phyloP scores from a whole-genome alignment of 1,140 invertebrate species.

The Papilio dardanus region DNA sequence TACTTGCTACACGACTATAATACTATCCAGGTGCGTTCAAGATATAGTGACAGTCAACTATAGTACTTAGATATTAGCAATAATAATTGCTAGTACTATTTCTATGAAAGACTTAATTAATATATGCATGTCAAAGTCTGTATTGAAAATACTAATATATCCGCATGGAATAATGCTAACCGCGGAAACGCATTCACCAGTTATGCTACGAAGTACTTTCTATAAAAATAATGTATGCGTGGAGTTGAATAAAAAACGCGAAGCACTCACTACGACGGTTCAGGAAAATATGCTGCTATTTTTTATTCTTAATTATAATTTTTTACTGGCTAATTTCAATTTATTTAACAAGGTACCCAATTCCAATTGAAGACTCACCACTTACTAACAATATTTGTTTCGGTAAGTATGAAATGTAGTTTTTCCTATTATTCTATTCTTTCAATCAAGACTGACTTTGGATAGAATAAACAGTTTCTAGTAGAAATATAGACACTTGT shows the following conservation, averaged over 20 bases:
- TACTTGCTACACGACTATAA: too few species aligned
- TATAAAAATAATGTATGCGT: constrained; percentile 24
- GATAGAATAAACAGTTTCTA: too few species aligned
- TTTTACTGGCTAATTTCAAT: neutral
- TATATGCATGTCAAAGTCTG: constrained; percentile 56
- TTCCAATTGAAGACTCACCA: too few species aligned
- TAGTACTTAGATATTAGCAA: too few species aligned
- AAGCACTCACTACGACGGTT: neutral
- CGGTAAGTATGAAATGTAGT: too few species aligned
- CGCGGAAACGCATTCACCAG: constrained; percentile 45
- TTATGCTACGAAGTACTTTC: constrained; percentile 32
- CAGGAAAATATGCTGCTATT: neutral
- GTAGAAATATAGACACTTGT: too few species aligned
- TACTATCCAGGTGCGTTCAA: too few species aligned
- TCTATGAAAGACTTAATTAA: constrained; percentile 49
- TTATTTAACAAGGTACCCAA: too few species aligned
- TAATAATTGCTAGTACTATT: constrained; percentile 21
- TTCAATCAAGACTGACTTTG: too few species aligned
- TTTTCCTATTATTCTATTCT: too few species aligned
- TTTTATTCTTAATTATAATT: constrained; percentile 1
- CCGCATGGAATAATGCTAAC: constrained; percentile 44
- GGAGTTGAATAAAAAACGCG: constrained; percentile 18
- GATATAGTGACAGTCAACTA: too few species aligned
- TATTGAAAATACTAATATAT: constrained; percentile 48
- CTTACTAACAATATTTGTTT: too few species aligned